Percentiles rank a stretch among this genome's conserved stretches.
These are phyloP conservation scores for Mesaphorura yosii DNA, from an alignment of 1,140 invertebrate species.

Conservation along the genomic window DNA sequence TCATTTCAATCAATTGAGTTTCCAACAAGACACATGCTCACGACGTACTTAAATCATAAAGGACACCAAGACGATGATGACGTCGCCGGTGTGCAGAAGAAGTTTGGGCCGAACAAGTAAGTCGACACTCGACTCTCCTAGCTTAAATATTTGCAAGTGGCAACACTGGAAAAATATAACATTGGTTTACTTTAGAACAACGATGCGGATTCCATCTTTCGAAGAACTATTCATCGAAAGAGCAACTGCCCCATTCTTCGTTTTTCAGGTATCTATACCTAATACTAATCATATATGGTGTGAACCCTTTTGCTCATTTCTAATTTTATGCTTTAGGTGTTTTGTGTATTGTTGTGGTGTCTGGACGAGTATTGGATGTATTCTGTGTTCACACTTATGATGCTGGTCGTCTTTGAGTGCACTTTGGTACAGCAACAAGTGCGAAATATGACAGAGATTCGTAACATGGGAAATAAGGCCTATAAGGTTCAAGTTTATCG, in stretches of 20 bases:
- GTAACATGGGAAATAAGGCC: constrained; percentile 99
- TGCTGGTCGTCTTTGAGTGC: constrained; percentile 96
- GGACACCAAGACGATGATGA: constrained; percentile 74
- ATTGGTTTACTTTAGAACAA: constrained; percentile 46
- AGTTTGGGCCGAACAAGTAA: constrained; percentile 82
- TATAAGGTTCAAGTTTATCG: constrained; percentile 86
- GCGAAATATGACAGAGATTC: constrained; percentile 95
- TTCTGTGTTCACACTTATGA: constrained; percentile 90
- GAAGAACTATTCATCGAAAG: constrained; percentile 91
- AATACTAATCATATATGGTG: background rate
- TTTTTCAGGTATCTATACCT: constrained; percentile 37
- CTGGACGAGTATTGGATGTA: constrained; percentile 98
- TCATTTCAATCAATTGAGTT: constrained; percentile 68
- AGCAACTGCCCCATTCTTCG: constrained; percentile 97
- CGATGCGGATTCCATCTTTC: constrained; percentile 90
- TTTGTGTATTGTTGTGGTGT: constrained; percentile 97
- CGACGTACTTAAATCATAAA: constrained; percentile 70
- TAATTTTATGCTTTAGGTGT: constrained; percentile 56
- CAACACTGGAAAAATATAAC: background rate
- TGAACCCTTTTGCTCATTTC: background rate
- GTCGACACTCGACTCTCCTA: too few relatives aligned
- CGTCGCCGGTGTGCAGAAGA: constrained; percentile 55
- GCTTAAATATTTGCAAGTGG: too few relatives aligned
- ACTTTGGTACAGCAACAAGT: constrained; percentile 96
- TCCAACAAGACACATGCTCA: constrained; percentile 57